Evolutionary conservation across 2,797 vertebrate species (phyloP).

Genomic region (Peromyscus melanophrys): DNA sequence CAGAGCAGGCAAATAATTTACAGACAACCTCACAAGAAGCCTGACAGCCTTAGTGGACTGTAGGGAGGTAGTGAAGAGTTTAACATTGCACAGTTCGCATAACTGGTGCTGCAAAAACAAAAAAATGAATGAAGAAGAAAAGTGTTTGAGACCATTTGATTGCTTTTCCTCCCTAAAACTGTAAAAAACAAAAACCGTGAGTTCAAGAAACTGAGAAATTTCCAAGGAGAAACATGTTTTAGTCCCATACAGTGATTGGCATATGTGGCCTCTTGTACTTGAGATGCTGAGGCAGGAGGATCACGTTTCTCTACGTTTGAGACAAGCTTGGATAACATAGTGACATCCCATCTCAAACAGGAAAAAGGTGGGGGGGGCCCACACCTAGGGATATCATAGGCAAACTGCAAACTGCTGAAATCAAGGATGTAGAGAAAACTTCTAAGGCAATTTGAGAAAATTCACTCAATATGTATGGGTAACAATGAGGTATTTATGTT

Average conservation of each 20-base stretch:
- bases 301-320: background rate
- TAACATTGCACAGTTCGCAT: background rate
- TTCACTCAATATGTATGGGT: background rate
- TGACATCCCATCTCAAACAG: background rate
- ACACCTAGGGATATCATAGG: background rate
- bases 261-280: background rate
- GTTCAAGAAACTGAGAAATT: background rate
- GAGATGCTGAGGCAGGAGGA: background rate
- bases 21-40: background rate
- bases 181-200: background rate
- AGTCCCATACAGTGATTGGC: background rate
- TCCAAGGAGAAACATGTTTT: background rate
- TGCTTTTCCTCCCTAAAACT: background rate
- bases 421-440: background rate
- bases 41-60: background rate
- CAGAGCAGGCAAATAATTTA: background rate
- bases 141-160: background rate
- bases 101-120: background rate
- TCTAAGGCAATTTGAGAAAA: constrained; percentile 16
- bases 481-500: background rate
- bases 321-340: background rate
- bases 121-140: background rate
- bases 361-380: background rate
- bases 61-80: background rate
- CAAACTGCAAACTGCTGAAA: background rate